These are phyloP conservation scores for Sitobion miscanthi DNA, from an alignment of 1,140 invertebrate species.

Conservation along the genomic window DNA sequence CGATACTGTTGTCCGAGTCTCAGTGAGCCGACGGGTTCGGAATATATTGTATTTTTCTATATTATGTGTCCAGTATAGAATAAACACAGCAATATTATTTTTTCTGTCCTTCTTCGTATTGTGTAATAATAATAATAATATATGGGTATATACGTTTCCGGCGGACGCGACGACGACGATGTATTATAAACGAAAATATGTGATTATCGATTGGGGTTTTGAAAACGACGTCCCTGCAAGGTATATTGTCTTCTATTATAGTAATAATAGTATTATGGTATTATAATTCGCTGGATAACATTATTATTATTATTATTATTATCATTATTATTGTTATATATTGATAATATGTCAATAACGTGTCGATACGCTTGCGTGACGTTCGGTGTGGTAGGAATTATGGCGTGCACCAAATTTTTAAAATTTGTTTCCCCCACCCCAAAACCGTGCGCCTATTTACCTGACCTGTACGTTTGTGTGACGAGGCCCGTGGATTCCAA, in stretches of 20 bases:
- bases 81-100: neutral
- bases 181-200: neutral
- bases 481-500: neutral
- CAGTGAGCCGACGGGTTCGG: no score
- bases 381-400: neutral
- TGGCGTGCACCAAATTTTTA: neutral
- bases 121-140: neutral
- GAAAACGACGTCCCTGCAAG: neutral
- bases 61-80: neutral
- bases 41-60: slow-evolving; percentile 17
- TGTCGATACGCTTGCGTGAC: neutral
- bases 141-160: neutral
- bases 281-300: neutral
- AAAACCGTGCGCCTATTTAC: neutral
- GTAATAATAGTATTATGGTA: neutral
- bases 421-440: neutral
- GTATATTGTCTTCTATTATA: neutral
- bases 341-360: neutral
- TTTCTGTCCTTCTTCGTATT: neutral
- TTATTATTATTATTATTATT: neutral
- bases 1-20: neutral
- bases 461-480: neutral
- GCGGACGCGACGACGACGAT: neutral
- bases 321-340: neutral
- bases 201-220: neutral